Percentiles rank a stretch among this genome's conserved stretches.
phyloP scores from a whole-genome alignment of 2,888 invertebrate genomes.

The Halictus ligatus region DNA sequence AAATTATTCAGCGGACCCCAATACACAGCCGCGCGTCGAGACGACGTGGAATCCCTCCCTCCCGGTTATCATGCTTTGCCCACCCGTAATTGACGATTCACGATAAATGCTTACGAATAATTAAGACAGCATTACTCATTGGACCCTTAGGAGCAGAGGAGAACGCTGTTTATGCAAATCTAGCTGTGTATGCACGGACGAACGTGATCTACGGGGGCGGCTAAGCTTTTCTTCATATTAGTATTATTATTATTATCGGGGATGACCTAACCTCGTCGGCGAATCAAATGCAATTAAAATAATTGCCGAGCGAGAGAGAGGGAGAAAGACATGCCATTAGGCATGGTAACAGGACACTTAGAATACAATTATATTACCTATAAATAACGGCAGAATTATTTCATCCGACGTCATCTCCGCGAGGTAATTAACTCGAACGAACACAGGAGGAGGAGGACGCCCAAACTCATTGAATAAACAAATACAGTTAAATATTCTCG shows the following conservation, averaged over 20 bases:
- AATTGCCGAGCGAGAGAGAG: background rate
- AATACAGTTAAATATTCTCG: slow-evolving; percentile 5
- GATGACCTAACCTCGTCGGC: background rate
- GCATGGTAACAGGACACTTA: background rate
- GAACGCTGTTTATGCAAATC: slow-evolving; percentile 10
- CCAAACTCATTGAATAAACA: background rate
- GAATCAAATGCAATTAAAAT: background rate
- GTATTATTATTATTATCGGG: background rate
- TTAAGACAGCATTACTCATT: slow-evolving; percentile 50
- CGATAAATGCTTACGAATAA: slow-evolving; percentile 46
- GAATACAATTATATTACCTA: slow-evolving; percentile 5
- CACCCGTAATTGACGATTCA: slow-evolving; percentile 51
- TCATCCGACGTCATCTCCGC: background rate
- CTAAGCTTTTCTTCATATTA: background rate
- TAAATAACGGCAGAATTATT: background rate
- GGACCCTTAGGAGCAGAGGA: background rate
- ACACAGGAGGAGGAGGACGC: background rate
- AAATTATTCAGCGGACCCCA: slow-evolving; percentile 51
- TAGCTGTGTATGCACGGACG: background rate
- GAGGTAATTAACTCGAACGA: background rate
- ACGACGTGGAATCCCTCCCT: slow-evolving; percentile 32
- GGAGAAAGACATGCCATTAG: background rate
- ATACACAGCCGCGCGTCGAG: slow-evolving; percentile 27
- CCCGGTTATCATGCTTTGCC: slow-evolving; percentile 11
- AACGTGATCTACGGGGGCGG: background rate